phyloP scores from a whole-genome alignment of 2,888 invertebrate species.

The Cryptops parisi region DNA sequence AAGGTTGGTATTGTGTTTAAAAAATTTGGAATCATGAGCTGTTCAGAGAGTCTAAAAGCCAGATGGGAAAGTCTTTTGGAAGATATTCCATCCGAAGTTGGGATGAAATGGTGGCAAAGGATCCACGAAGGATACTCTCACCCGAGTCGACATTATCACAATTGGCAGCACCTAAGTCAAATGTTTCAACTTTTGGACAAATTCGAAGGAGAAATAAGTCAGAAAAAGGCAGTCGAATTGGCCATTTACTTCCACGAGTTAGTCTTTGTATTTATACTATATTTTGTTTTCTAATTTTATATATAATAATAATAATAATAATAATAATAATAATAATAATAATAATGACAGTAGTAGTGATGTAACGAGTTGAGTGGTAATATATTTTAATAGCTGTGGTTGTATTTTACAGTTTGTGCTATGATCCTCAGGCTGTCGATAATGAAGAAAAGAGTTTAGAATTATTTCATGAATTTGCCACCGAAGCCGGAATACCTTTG shows the following conservation, averaged over 20 bases:
- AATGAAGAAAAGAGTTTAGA: conserved; percentile 41
- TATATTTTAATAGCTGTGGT: too few relatives aligned
- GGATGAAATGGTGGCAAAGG: conserved; percentile 6
- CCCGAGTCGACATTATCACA: conserved; percentile 1
- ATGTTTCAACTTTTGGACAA: conserved; percentile 4
- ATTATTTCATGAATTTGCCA: conserved; percentile 38
- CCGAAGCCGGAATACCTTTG: conserved; percentile 36
- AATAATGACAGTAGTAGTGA: too few relatives aligned
- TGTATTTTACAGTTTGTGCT: conserved; percentile 36
- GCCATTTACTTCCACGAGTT: conserved; percentile 44
- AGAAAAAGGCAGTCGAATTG: background rate
- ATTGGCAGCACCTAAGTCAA: conserved; percentile 2
- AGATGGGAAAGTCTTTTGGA: background rate
- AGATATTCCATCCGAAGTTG: background rate
- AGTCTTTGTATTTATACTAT: conserved; percentile 25
- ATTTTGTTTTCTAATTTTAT: background rate
- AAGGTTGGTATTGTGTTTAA: too few relatives aligned
- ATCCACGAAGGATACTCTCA: background rate
- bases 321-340: too few relatives aligned
- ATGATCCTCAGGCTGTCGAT: conserved; percentile 39
- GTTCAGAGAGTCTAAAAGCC: background rate
- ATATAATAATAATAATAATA: too few relatives aligned
- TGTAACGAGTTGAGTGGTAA: too few relatives aligned
- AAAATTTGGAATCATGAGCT: too few relatives aligned
- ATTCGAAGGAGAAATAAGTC: background rate